Base-by-base conservation (phyloP, 1,140 invertebrate genomes). In the Habropoda laboriosa region DNA sequence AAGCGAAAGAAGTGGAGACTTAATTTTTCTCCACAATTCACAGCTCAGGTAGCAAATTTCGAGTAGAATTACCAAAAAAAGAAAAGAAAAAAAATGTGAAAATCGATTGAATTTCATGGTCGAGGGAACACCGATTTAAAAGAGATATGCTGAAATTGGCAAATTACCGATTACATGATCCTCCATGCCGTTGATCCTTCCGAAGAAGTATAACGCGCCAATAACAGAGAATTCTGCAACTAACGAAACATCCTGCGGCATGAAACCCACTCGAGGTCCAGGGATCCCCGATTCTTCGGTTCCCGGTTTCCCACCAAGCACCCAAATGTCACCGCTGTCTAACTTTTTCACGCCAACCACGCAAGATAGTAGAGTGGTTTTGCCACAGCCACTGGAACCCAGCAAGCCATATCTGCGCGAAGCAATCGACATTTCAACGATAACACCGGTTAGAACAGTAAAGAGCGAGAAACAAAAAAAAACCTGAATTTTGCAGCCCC, bases 231-330 rank as follows among this genome's bases (percentile, higher is more conserved):
- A 98, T 89, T 99, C 97, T 12, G 94, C 94, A 21, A 97, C 97
- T 27, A 99, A 90, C 0, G 97, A 97, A 72, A 98, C 96, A 76
- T 98, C 97, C 94, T 98, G 93, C 1, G 97, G 97, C 97, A 98
- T 98, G 86, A 97, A 98, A 16, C 96, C 96, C 1, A 97, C 95
- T n/a, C 95, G 91, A 1, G 95, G 94, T 21, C 97, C 97, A 0
- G 97, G 97, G 0, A 98, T 95, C 0, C 96, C 96, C 72, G 96
- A 96, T 0, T 94, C 95, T 55, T 94, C 93, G 13, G 94, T 94
- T 0, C 97, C 96, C 0, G 97, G 97, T 42, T 93, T 94, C 5
- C 96, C 95, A 0, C 97, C 97, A 8, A 98, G 93, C 0, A 98
- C 96, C 91, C 94, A 95, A 12, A 98, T 94, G 8, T 96, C 94